A percentile compares a stretch with the other conserved stretches of the same genome.
These are phyloP conservation scores for Holcopasites calliopsidis DNA, from an alignment of 1,140 invertebrate species.

Conservation along the genomic window DNA sequence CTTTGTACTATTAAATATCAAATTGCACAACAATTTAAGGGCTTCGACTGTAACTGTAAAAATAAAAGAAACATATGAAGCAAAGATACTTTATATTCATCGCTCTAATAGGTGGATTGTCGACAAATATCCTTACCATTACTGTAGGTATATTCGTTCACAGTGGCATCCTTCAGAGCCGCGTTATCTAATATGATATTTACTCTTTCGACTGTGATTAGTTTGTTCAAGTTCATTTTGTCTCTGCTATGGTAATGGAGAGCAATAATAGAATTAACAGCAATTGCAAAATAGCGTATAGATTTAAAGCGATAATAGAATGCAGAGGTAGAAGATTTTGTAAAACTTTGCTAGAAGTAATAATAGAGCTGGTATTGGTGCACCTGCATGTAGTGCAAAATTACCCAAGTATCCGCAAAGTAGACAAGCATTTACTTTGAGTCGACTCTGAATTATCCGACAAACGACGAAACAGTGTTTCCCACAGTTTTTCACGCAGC, in stretches of 20 bases:
- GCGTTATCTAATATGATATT: constrained; percentile 84
- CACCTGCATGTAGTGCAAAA: not conserved
- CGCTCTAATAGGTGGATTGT: not conserved
- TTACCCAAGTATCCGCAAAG: constrained; percentile 82
- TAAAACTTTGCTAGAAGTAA: constrained; percentile 16
- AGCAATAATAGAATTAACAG: constrained; percentile 7
- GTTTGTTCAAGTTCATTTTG: constrained; percentile 85
- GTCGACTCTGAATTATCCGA: constrained; percentile 70
- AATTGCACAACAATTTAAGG: constrained; percentile 93
- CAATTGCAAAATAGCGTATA: constrained; percentile 2
- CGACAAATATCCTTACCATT: constrained; percentile 55
- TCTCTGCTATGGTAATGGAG: constrained; percentile 82
- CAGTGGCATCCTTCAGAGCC: constrained; percentile 78
- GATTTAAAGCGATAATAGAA: not conserved
- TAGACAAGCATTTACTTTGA: constrained; percentile 78
- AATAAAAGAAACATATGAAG: not conserved
- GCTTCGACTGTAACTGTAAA: constrained; percentile 86
- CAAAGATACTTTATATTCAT: constrained; percentile 12
- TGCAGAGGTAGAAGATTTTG: not conserved
- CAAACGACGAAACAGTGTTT: constrained; percentile 79
- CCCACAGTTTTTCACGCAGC: constrained; percentile 80
- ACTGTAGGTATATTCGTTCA: constrained; percentile 61
- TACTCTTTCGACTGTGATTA: constrained; percentile 85
- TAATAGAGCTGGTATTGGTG: constrained; percentile 13
- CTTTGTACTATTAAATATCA: constrained; percentile 89